Percentiles rank a stretch among this genome's conserved stretches.
phyloP scores from a whole-genome alignment of 1,140 invertebrate genomes.

The Aphaenogaster floridana region DNA sequence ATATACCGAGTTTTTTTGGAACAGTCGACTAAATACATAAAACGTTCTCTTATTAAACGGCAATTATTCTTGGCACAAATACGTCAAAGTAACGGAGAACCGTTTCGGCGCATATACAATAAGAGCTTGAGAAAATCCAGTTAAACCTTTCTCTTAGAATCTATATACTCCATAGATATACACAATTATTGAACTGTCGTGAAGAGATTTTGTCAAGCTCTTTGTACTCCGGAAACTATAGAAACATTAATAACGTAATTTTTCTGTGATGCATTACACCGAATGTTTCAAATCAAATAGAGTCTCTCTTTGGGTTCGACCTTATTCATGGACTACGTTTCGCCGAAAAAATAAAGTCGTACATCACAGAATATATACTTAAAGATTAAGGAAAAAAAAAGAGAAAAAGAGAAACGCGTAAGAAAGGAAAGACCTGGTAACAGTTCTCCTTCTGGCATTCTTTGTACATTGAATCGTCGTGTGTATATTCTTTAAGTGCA shows the following conservation, averaged over 20 bases:
- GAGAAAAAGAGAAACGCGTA: constrained; percentile 6
- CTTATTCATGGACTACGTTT: constrained; percentile 14
- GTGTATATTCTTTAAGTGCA: constrained; percentile 42
- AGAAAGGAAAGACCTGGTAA: constrained; percentile 58
- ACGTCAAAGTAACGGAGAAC: constrained; percentile 49
- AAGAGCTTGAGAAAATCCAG: constrained; percentile 48
- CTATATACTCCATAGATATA: background rate
- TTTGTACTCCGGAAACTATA: background rate
- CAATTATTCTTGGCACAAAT: constrained; percentile 69
- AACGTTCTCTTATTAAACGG: constrained; percentile 53
- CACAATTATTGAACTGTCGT: constrained; percentile 27
- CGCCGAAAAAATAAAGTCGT: constrained; percentile 36
- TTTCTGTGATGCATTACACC: constrained; percentile 33
- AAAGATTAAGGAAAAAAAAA: constrained; percentile 36
- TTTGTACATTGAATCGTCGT: constrained; percentile 59
- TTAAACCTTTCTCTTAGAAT: constrained; percentile 13
- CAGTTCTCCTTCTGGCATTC: constrained; percentile 56
- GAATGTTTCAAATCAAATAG: constrained; percentile 39
- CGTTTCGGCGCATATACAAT: constrained; percentile 20
- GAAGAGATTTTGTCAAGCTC: constrained; percentile 52
- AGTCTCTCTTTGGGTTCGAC: constrained; percentile 40
- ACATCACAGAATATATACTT: constrained; percentile 53
- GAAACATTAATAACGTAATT: constrained; percentile 36
- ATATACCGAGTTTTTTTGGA: constrained; percentile 50
- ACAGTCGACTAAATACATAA: constrained; percentile 55